phyloP scores from a whole-genome alignment of 2,888 invertebrate genomes.

The Drosophila pseudotalamancana region DNA sequence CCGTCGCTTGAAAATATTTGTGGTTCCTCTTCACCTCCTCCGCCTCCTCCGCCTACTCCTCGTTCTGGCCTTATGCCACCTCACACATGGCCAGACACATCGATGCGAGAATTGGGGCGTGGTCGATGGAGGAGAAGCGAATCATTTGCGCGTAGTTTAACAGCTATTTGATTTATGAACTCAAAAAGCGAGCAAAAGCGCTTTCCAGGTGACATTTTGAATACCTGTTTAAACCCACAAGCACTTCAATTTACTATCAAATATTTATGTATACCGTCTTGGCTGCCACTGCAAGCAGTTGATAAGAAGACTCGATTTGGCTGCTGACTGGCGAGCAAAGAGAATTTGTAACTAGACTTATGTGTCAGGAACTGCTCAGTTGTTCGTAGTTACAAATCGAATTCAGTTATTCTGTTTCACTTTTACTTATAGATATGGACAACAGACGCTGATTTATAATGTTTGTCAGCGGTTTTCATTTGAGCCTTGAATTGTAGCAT shows the following conservation, averaged over 20 bases:
- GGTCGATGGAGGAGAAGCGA: background rate
- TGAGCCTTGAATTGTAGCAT: too few species aligned
- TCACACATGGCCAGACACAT: slow-evolving; percentile 23
- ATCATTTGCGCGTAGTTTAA: slow-evolving; percentile 38
- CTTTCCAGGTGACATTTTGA: slow-evolving; percentile 18
- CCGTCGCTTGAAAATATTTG: slow-evolving; percentile 62
- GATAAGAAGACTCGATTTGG: slow-evolving; percentile 38
- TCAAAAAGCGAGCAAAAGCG: slow-evolving; percentile 12
- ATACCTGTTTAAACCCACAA: slow-evolving; percentile 56
- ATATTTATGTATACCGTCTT: slow-evolving; percentile 10
- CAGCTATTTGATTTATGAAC: slow-evolving; percentile 67
- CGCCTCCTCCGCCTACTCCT: too few species aligned
- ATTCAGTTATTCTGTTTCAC: too few species aligned
- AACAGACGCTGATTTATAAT: too few species aligned
- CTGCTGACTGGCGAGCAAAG: too few species aligned
- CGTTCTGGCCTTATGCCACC: slow-evolving; percentile 48
- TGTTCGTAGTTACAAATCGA: too few species aligned
- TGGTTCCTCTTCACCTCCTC: slow-evolving; percentile 37
- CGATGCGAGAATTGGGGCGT: background rate
- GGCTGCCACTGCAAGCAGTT: slow-evolving; percentile 26
- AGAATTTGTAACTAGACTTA: too few species aligned
- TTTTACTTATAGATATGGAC: too few species aligned
- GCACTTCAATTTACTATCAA: slow-evolving; percentile 38
- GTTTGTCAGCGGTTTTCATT: too few species aligned
- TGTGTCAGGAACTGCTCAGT: too few species aligned